Base-by-base conservation (phyloP, 1,140 invertebrate species). In the Philotrypesis tridentata region DNA sequence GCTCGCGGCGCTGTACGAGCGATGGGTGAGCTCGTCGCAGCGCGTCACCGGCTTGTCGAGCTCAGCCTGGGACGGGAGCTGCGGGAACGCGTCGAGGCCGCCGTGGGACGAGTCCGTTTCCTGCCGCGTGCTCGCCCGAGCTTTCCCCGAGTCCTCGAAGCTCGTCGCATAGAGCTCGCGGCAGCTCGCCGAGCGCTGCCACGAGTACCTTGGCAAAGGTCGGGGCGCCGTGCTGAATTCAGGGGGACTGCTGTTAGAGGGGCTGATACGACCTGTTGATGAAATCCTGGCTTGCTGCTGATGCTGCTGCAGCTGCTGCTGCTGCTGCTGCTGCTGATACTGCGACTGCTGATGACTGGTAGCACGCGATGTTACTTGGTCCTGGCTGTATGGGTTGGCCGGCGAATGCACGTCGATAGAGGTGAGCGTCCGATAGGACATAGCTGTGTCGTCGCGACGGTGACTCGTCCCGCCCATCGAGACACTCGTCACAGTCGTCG, bases 111-210 rank as follows among this genome's bases (percentile, higher is more conserved):
- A 43, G 27, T 72, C 80, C 80, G 70, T 23, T 31, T 85, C 84
- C 63, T 23, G 76, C 63, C 9, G 61, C 37, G 70, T 48, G n/a
- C n/a, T n/a, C 11, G 84, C 31, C 7, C 63, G 87, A 83, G 94
- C 92, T 87, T 93, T 93, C 67, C 94, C 94, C 9, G 94, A 94
- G 82, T 95, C 94, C 84, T 95, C 94, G 87, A 95, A 95, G 87
- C 93, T 95, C 87, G 93, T 95, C 88, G 95, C 95, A 87, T 95
- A 95, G 29, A 96, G 92, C 85, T 96, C 95, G 87, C 95, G 94
- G 91, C 96, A 96, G 86, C 95, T 96, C 84, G 95, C 95, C 88
- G 95, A 96, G 86, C 96, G 95, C 76, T 95, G 94, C 95, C 94
- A 95, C 37, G 94, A 90, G 86, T 93, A 92, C 75, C 92, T 90